A percentile compares a stretch with the other conserved stretches of the same genome.
Conservation (phyloP, 1,140 invertebrate genomes). For the Ctenoplectra terminalis region DNA sequence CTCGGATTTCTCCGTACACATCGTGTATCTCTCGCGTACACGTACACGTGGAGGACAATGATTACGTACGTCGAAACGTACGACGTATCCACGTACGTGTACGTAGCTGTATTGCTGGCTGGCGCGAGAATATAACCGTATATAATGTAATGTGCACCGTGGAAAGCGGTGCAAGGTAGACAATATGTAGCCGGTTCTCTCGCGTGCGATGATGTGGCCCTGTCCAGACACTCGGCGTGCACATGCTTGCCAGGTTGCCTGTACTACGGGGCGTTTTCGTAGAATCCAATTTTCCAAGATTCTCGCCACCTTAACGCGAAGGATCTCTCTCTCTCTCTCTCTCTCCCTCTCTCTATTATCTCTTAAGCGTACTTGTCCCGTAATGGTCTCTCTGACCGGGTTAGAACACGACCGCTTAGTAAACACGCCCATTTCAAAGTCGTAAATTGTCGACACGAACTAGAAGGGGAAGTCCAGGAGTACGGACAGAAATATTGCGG, state of each 20-base stretch:
- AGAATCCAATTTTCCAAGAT: conserved; percentile 68
- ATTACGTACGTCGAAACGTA: conserved; percentile 1
- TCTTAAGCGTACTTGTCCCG: conserved; percentile 59
- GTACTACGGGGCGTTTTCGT: conserved; percentile 39
- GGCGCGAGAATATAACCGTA: background rate
- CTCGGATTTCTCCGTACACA: background rate
- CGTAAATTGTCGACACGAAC: conserved; percentile 53
- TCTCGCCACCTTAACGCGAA: conserved; percentile 57
- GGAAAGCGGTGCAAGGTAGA: background rate
- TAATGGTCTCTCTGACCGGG: conserved; percentile 50
- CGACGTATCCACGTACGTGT: background rate
- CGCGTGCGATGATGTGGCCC: conserved; percentile 15
- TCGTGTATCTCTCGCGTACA: background rate
- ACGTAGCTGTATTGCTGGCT: too few relatives aligned
- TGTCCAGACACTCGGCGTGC: background rate
- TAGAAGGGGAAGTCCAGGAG: background rate
- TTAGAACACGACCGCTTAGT: conserved; percentile 57
- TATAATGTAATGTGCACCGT: background rate
- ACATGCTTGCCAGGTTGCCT: background rate
- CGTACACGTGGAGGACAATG: background rate
- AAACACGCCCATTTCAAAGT: conserved; percentile 58
- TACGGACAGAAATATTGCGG: conserved; percentile 36
- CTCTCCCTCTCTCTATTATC: conserved; percentile 49
- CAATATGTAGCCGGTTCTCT: conserved; percentile 35
- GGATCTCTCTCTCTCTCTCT: background rate